Percentiles rank a stretch among this genome's conserved stretches.
phyloP scores from a whole-genome alignment of 37 sponge, comb jelly and placozoan genomes.

The Halichondria panicea region DNA sequence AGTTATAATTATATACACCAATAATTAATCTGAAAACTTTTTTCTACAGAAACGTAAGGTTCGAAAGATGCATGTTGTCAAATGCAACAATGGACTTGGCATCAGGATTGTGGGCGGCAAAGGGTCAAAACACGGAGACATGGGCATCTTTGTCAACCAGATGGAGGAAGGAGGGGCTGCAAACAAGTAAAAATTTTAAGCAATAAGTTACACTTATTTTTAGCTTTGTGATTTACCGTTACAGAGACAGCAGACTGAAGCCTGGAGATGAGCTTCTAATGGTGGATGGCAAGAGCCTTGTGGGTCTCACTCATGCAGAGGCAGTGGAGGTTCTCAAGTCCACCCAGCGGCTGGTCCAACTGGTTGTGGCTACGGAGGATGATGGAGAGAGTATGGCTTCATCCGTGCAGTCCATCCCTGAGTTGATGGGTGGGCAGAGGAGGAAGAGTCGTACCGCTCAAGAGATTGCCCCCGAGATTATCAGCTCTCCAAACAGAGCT shows the following conservation, averaged over 20 bases:
- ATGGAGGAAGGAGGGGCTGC: constrained; percentile 55
- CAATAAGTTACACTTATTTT: background rate
- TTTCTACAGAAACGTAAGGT: constrained; percentile 52
- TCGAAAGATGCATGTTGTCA: constrained; percentile 69
- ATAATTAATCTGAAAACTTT: background rate
- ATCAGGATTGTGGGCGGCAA: constrained; percentile 67
- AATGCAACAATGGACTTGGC: constrained; percentile 56
- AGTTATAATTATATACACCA: background rate
- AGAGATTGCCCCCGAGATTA: no score
- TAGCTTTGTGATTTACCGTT: background rate
- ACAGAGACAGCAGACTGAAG: constrained; percentile 63
- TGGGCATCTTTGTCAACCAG: constrained; percentile 62
- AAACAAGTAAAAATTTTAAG: constrained; percentile 39
- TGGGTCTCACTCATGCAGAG: constrained; percentile 62
- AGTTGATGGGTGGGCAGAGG: no score
- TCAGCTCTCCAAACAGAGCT: no score
- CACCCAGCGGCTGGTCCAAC: constrained; percentile 48
- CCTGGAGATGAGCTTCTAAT: constrained; percentile 75
- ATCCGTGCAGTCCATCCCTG: constrained; percentile 30
- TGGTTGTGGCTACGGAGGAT: constrained; percentile 51
- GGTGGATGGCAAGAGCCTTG: constrained; percentile 69
- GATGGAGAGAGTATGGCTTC: constrained; percentile 9
- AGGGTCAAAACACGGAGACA: constrained; percentile 63
- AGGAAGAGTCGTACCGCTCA: no score
- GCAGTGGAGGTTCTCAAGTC: constrained; percentile 50